Evolutionary conservation across 2,888 invertebrate genomes (phyloP).

Genomic region (Himalopsyche kuldschensis): DNA sequence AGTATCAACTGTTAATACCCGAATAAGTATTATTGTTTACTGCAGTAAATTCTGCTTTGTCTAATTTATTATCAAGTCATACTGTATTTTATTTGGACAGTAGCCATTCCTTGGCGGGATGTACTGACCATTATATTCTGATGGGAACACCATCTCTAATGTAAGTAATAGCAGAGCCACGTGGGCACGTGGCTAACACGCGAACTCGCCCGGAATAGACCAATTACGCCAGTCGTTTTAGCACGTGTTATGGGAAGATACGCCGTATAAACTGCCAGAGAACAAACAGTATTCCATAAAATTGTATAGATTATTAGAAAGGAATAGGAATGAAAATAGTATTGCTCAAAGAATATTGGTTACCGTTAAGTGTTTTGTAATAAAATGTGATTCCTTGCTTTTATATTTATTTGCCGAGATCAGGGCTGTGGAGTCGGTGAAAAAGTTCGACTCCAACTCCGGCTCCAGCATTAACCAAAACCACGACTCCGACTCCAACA

Average conservation of each 20-base stretch:
- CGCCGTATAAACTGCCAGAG: background rate
- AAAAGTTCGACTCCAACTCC: no score
- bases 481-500: no score
- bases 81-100: no score
- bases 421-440: no score
- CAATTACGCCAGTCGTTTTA: conserved; percentile 30
- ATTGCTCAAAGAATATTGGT: background rate
- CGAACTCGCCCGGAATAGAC: conserved; percentile 34
- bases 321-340: background rate
- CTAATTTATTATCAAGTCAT: no score
- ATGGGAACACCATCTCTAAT: conserved; percentile 35
- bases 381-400: no score
- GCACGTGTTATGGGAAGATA: conserved; percentile 24
- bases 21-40: no score
- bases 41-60: no score
- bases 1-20: no score
- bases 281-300: background rate
- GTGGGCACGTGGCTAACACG: conserved; percentile 37
- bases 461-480: no score
- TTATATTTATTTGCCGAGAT: no score
- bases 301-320: background rate
- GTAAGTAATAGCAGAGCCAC: conserved; percentile 25
- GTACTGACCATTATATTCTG: conserved; percentile 17
- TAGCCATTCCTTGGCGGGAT: background rate
- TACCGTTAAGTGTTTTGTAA: no score